A percentile compares a stretch with the other conserved stretches of the same genome.
Conservation (phyloP, 2,797 vertebrate species). For the Picus viridis region DNA sequence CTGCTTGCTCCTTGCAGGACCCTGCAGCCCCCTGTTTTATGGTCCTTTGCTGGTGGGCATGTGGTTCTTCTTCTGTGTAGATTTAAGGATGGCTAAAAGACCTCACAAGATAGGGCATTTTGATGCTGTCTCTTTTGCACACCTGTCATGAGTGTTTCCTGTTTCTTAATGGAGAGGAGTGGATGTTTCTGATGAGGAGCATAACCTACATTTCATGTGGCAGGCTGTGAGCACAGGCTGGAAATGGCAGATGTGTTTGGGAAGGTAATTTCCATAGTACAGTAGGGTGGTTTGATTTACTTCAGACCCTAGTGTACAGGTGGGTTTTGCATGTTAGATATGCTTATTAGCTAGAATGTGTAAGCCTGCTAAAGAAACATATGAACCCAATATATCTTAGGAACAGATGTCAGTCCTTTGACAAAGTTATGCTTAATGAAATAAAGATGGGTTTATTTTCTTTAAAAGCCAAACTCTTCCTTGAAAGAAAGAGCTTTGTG, state of each 20-base stretch:
- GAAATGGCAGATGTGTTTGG: not conserved
- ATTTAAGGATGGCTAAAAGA: not conserved
- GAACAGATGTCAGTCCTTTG: not conserved
- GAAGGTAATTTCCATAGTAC: not conserved
- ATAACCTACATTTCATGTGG: not conserved
- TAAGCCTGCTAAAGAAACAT: not conserved
- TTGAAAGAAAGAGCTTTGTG: not conserved
- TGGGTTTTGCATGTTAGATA: not conserved
- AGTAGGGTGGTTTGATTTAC: not conserved
- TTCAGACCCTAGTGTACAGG: not conserved
- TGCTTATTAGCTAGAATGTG: not conserved
- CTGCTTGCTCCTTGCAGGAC: rapidly evolving
- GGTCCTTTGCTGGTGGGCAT: not conserved
- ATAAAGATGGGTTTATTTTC: not conserved
- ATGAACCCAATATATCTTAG: not conserved
- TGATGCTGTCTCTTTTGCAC: not conserved
- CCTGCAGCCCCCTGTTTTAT: not conserved
- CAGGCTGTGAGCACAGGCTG: not conserved
- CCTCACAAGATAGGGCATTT: rapidly evolving
- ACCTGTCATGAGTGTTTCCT: not conserved
- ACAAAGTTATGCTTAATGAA: not conserved
- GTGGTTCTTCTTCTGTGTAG: not conserved
- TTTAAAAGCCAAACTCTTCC: not conserved
- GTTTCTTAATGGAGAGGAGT: not conserved
- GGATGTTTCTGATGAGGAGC: not conserved